A percentile compares a stretch with the other conserved stretches of the same genome.
These are phyloP conservation scores for Anoncus sp. DNA, from an alignment of 2,888 invertebrate genomes.

Conservation along the genomic window DNA sequence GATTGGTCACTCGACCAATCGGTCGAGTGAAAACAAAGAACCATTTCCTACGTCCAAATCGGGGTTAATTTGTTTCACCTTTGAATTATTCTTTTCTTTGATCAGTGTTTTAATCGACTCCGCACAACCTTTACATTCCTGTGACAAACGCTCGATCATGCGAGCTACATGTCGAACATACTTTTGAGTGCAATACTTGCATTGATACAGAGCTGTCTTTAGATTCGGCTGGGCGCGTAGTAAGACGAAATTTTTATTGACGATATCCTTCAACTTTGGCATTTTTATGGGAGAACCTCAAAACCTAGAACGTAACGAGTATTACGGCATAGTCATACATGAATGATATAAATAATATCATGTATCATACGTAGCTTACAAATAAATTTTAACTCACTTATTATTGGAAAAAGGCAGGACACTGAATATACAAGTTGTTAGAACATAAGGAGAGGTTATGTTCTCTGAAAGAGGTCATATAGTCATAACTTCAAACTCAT, in stretches of 20 bases:
- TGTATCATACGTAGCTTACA: too few relatives aligned
- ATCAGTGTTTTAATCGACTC: constrained; percentile 8
- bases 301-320: too few relatives aligned
- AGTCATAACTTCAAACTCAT: too few relatives aligned
- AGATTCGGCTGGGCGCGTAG: background rate
- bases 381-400: too few relatives aligned
- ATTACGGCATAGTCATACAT: too few relatives aligned
- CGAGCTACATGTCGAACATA: constrained; percentile 9
- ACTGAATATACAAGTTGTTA: too few relatives aligned
- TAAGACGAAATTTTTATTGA: background rate
- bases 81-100: background rate
- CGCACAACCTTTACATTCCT: constrained; percentile 7
- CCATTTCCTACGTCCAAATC: background rate
- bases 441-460: too few relatives aligned
- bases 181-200: constrained; percentile 10
- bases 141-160: background rate
- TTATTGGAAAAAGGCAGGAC: too few relatives aligned
- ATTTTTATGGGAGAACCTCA: too few relatives aligned
- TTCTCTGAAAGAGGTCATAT: too few relatives aligned
- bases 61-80: background rate
- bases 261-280: background rate
- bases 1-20: too few relatives aligned
- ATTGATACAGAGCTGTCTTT: constrained; percentile 7
- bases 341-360: too few relatives aligned
- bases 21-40: background rate